Conservation (phyloP, 2,113 vertebrate genomes). For the Willisornis vidua region DNA sequence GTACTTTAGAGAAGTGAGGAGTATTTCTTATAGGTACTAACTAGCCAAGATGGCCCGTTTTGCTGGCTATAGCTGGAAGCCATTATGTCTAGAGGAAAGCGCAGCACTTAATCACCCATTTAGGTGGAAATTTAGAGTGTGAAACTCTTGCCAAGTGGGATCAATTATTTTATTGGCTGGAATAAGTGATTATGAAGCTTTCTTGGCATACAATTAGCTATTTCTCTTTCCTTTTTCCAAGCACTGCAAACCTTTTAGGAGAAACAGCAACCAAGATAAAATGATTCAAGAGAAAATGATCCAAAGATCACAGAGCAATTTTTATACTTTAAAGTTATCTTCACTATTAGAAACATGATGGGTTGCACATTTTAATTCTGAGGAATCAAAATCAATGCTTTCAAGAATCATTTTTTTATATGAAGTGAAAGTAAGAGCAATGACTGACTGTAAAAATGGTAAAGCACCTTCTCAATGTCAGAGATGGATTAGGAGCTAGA, state of each 20-base stretch:
- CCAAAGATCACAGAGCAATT: neutral
- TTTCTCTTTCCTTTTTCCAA: conserved; percentile 13
- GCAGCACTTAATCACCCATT: conserved; percentile 25
- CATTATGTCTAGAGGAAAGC: neutral
- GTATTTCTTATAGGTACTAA: neutral
- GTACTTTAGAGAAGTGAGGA: neutral
- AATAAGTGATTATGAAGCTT: conserved; percentile 33
- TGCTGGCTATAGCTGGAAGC: neutral
- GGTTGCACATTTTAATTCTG: neutral
- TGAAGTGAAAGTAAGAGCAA: conserved; percentile 26
- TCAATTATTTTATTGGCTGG: conserved; percentile 48
- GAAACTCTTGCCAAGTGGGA: conserved; percentile 32
- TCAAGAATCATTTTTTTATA: neutral
- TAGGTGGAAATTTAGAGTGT: conserved; percentile 17
- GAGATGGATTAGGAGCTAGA: neutral
- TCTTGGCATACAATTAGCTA: conserved; percentile 13
- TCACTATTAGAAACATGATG: neutral
- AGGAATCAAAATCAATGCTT: conserved; percentile 31
- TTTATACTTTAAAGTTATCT: neutral
- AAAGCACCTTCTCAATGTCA: neutral
- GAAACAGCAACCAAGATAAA: neutral
- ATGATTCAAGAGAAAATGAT: neutral
- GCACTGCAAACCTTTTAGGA: neutral
- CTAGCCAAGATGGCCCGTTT: neutral
- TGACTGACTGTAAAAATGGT: neutral